Evolutionary conservation across 2,797 vertebrate genomes (phyloP).

Genomic region (Lacerta viridis): DNA sequence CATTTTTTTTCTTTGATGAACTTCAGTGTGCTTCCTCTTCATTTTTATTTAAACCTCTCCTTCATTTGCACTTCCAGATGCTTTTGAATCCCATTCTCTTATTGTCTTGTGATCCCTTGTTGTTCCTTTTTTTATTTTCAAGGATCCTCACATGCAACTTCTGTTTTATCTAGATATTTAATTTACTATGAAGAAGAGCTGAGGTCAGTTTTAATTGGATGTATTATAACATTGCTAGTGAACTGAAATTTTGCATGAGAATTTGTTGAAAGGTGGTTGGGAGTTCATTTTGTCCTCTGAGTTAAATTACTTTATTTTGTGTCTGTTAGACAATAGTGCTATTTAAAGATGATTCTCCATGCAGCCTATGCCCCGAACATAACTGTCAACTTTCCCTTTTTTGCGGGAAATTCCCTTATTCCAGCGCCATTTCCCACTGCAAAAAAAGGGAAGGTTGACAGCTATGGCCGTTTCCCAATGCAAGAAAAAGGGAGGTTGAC

Average conservation of each 20-base stretch:
- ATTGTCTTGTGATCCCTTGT: background rate
- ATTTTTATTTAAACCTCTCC: background rate
- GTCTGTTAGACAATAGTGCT: background rate
- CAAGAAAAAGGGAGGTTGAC: no score
- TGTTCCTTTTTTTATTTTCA: background rate
- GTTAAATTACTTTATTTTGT: background rate
- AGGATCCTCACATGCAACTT: background rate
- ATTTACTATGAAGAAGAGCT: background rate
- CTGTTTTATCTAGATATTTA: constrained; percentile 5
- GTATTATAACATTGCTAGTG: background rate
- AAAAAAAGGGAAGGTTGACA: no score
- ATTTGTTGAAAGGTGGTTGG: background rate
- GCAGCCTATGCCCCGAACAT: no score
- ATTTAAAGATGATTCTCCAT: background rate
- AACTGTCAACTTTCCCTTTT: no score
- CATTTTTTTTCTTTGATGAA: background rate
- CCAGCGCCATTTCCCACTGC: no score
- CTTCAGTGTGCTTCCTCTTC: background rate
- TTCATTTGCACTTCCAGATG: background rate
- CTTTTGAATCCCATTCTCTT: background rate
- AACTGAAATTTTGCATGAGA: background rate
- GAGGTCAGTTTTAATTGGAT: background rate
- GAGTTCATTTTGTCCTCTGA: background rate
- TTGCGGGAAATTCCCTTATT: no score
- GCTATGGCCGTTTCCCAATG: no score